Evolutionary conservation across 1,140 invertebrate genomes (phyloP).

Genomic region (Acromyrmex heyeri): DNA sequence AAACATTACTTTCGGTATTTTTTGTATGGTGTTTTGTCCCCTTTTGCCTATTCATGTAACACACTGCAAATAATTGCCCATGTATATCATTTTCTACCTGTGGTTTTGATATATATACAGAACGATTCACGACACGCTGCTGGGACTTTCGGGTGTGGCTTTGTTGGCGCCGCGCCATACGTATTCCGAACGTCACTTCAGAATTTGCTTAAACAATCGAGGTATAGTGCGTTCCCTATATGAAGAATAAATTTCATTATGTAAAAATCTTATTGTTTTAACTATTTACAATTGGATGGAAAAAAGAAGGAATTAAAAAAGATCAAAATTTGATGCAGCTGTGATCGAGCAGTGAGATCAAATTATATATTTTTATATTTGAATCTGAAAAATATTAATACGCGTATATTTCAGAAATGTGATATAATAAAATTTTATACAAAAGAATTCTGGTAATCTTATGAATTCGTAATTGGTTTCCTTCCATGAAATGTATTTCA

Average conservation of each 20-base stretch:
- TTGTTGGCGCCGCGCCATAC: slow-evolving; percentile 41
- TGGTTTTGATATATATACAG: slow-evolving; percentile 17
- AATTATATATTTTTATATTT: slow-evolving; percentile 8
- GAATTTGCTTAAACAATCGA: slow-evolving; percentile 44
- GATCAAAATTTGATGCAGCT: background rate
- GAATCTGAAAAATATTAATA: background rate
- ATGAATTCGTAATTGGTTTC: slow-evolving; percentile 22
- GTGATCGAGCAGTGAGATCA: background rate
- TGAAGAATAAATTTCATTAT: slow-evolving; percentile 18
- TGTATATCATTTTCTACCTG: slow-evolving; percentile 24
- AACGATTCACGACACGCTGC: slow-evolving; percentile 1
- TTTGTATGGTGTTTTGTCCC: slow-evolving; percentile 19
- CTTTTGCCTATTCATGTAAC: slow-evolving; percentile 27
- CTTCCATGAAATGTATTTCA: background rate
- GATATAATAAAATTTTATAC: background rate
- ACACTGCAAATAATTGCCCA: slow-evolving; percentile 31
- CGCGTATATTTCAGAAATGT: background rate
- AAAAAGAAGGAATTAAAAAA: background rate
- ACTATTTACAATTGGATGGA: background rate
- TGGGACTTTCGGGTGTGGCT: slow-evolving; percentile 21
- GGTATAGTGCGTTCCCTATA: background rate
- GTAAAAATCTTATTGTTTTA: slow-evolving; percentile 7
- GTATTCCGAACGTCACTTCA: slow-evolving; percentile 3
- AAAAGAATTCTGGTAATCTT: background rate
- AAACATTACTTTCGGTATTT: slow-evolving; percentile 33